phyloP scores from a whole-genome alignment of 2,113 vertebrate genomes.

The Orientallactaga bullata region DNA sequence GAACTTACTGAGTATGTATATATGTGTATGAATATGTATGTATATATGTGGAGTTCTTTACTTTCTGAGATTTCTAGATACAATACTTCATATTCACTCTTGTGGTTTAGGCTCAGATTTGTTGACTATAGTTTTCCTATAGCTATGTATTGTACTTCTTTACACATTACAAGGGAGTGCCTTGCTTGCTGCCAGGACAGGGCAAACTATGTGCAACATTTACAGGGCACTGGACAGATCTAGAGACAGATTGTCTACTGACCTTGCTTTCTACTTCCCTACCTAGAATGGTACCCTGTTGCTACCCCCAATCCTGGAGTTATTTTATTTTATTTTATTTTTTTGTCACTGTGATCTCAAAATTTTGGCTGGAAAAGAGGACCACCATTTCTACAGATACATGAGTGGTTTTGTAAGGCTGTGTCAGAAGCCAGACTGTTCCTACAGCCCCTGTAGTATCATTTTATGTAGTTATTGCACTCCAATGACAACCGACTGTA shows the following conservation, averaged over 20 bases:
- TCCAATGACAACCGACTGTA: background rate
- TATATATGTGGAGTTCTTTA: background rate
- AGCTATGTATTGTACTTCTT: background rate
- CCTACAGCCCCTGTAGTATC: background rate
- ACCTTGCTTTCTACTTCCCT: no score
- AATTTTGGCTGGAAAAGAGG: slow-evolving; percentile 16
- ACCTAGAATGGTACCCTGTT: background rate
- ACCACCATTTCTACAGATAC: background rate
- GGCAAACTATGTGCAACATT: background rate
- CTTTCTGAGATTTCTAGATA: background rate
- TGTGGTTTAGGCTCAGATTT: background rate
- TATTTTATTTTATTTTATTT: no score
- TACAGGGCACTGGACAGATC: background rate
- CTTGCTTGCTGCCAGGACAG: background rate
- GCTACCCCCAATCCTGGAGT: background rate
- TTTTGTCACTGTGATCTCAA: background rate
- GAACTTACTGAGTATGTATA: background rate
- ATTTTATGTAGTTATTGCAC: background rate
- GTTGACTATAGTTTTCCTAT: background rate
- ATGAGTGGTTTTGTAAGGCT: background rate
- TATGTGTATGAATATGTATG: no score
- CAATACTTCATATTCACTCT: background rate
- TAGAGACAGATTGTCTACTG: background rate
- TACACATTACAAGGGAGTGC: background rate
- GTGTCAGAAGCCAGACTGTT: background rate